Evolutionary conservation across 35 echinoderm and acorn worm genomes (phyloP), one percentile per base, ranked within the genome.

Genomic region (Holothuria glaberrima): DNA sequence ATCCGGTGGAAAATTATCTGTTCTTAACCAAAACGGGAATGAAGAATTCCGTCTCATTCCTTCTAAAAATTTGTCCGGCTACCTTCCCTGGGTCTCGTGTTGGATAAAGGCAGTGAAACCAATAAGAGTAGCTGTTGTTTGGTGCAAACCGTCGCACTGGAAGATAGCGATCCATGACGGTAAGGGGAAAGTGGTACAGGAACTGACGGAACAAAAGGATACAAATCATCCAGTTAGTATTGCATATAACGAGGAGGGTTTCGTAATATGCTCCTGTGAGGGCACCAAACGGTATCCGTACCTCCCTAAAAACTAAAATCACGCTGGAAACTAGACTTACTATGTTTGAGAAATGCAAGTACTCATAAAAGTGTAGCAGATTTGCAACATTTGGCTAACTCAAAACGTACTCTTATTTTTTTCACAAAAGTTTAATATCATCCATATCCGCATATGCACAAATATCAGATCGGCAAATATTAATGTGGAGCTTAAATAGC

Each of bases 81-180:
- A 61, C 25, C 52, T 84, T 41, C 80, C 80, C 6, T 84, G 80
- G 80, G 59, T 84, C 0, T 59, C 54, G 20, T 84, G 80, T 18
- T 84, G 80, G 80, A 30, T 84, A 6, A 29, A 16, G 13, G 80
- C 80, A 16, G 20, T 18, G 3, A 84, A 61, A 30, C 80, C 80
- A 29, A 58, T 33, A 16, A 84, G 28, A 26, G 57, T 84, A 12
- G 80, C 80, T 36, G 80, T 61, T 25, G 80, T 84, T 21, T 84
- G 80, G 80, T 84, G 80, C 32, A 59, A 61, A 46, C 58, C 80
- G 18, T 57, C 52, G 3, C 25, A 22, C 4, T 84, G 80, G 80
- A 84, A 84, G 36, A 84, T 84, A 56, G 80, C 32, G 2, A 61
- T 84, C 21, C 80, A 84, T 84, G 80, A 84, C 31, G 52, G 46